These are phyloP conservation scores for Malurus elegans DNA, from an alignment of 2,113 vertebrate species.

Conservation along the genomic window DNA sequence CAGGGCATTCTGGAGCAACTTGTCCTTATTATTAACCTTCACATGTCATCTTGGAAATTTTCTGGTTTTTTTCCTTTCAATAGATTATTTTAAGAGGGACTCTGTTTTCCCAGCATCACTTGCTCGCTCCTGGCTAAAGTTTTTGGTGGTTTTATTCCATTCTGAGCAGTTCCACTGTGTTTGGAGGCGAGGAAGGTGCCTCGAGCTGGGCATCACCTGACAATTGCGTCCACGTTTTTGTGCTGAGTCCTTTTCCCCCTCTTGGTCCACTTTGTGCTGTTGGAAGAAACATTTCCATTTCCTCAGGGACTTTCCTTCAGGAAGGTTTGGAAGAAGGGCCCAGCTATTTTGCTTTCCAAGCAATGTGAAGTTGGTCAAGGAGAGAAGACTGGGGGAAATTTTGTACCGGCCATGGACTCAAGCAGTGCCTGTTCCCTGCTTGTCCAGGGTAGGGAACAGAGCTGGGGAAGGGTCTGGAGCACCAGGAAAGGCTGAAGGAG, in stretches of 20 bases:
- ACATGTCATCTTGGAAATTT: not conserved
- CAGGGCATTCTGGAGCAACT: accelerated
- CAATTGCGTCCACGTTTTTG: accelerated
- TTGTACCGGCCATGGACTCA: not conserved
- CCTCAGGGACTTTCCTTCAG: not conserved
- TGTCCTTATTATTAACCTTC: not conserved
- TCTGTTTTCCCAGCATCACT: accelerated
- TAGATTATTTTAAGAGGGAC: not conserved
- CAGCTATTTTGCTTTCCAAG: not conserved
- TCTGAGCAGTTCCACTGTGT: not conserved
- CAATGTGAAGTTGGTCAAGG: accelerated
- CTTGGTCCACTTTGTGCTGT: not conserved
- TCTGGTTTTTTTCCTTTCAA: not conserved
- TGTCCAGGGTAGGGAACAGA: not conserved
- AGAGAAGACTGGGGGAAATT: not conserved
- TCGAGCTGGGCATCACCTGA: not conserved
- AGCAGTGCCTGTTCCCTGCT: accelerated
- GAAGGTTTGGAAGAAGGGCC: not conserved
- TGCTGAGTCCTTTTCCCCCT: not conserved
- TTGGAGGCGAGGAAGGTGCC: accelerated
- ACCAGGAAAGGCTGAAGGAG: not conserved
- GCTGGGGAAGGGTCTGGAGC: not conserved
- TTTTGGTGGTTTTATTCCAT: not conserved
- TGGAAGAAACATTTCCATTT: not conserved
- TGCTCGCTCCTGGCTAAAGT: not conserved